A percentile compares a stretch with the other conserved stretches of the same genome.
Evolutionary conservation across 1,140 invertebrate species (phyloP).

Genomic region (Brachionus rotundiformis): DNA sequence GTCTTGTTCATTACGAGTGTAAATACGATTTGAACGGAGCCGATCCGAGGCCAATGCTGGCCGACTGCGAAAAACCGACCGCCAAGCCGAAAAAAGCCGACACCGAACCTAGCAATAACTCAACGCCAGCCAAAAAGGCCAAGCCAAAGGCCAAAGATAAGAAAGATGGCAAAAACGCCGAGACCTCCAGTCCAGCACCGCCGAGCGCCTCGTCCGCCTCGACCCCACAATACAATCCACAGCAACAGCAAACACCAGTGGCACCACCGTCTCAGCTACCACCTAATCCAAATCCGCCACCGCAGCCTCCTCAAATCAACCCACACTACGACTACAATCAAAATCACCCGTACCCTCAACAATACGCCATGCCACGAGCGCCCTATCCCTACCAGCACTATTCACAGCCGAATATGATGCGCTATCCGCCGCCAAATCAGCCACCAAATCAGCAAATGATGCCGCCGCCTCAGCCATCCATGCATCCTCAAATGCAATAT

Average conservation of each 20-base stretch:
- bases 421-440: constrained; percentile 55
- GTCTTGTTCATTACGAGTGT: constrained; percentile 86
- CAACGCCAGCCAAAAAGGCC: constrained; percentile 54
- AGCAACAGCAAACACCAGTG: background rate
- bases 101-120: background rate
- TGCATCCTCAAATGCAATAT: constrained; percentile 52
- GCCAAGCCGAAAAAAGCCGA: background rate
- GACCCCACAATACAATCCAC: background rate
- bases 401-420: constrained; percentile 54
- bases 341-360: constrained; percentile 56
- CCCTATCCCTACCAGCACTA: constrained; percentile 57
- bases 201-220: background rate
- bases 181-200: background rate
- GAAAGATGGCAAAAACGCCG: constrained; percentile 54
- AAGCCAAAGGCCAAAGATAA: constrained; percentile 54
- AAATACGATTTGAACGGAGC: constrained; percentile 92
- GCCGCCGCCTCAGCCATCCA: constrained; percentile 66
- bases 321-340: constrained; percentile 1
- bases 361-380: constrained; percentile 61
- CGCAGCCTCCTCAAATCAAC: background rate
- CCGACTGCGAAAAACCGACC: constrained; percentile 69
- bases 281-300: constrained; percentile 50
- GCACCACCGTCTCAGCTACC: background rate
- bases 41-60: constrained; percentile 90
- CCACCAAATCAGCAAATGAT: constrained; percentile 55